Percentiles rank a stretch among this genome's conserved stretches.
These are phyloP conservation scores for Xiphophorus hellerii DNA, from an alignment of 2,113 vertebrate species.

Conservation along the genomic window DNA sequence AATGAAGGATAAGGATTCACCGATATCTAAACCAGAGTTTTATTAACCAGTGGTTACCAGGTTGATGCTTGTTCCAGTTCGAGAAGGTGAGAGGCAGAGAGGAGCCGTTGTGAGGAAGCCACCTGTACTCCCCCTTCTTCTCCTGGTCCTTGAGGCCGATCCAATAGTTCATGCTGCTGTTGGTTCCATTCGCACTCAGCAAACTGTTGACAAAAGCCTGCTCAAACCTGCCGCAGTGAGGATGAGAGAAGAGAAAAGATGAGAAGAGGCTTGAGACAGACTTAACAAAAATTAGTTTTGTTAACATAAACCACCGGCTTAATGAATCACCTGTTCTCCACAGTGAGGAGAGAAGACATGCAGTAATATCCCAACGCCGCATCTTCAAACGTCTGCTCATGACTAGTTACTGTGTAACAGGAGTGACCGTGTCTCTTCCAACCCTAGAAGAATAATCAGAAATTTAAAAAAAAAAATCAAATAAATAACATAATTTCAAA, in stretches of 20 bases:
- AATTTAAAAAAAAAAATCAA: neutral
- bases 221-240: conserved; percentile 85
- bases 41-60: conserved; percentile 74
- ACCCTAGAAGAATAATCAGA: conserved; percentile 70
- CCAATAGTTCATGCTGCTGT: conserved; percentile 85
- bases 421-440: conserved; percentile 89
- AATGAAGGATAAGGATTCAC: neutral
- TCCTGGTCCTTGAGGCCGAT: conserved; percentile 85
- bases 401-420: conserved; percentile 88
- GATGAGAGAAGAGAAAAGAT: neutral
- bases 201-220: conserved; percentile 93
- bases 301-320: neutral
- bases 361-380: conserved; percentile 89
- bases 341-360: conserved; percentile 85
- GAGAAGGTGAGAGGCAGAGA: conserved; percentile 78
- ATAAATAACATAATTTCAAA: neutral
- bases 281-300: neutral
- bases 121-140: conserved; percentile 84
- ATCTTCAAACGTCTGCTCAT: conserved; percentile 84
- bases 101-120: conserved; percentile 75
- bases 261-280: neutral
- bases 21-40: neutral
- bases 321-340: conserved; percentile 86
- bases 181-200: conserved; percentile 77
- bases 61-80: conserved; percentile 92